Conservation (phyloP, 2,888 invertebrate genomes). For the Sinodicranocentrus sp. region DNA sequence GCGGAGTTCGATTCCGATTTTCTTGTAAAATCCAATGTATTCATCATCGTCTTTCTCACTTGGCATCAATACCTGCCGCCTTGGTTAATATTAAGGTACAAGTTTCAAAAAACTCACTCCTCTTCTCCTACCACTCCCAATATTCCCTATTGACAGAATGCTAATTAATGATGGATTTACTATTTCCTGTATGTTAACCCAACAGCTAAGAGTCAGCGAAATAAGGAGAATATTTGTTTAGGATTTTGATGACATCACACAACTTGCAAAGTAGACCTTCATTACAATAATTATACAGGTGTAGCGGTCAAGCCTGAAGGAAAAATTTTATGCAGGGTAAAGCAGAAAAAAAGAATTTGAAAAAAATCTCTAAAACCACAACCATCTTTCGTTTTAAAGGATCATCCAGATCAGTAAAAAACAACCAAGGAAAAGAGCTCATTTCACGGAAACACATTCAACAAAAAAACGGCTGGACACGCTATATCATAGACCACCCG, state of each 20-base stretch:
- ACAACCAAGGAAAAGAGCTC: slow-evolving; percentile 5
- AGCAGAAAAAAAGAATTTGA: neutral
- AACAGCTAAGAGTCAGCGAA: neutral
- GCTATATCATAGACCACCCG: slow-evolving; percentile 61
- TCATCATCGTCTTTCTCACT: neutral
- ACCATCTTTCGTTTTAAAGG: neutral
- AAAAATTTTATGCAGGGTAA: neutral
- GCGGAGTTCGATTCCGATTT: neutral
- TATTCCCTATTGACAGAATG: neutral
- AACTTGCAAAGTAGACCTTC: neutral
- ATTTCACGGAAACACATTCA: slow-evolving; percentile 53
- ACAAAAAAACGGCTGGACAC: slow-evolving; percentile 55
- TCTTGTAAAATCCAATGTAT: neutral
- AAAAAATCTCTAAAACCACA: neutral
- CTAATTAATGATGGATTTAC: slow-evolving; percentile 58
- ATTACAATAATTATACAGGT: no score
- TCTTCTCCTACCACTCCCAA: neutral
- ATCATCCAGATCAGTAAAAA: slow-evolving; percentile 30
- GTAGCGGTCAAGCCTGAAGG: no score
- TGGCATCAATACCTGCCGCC: neutral
- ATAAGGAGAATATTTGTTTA: no score
- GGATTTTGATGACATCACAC: neutral
- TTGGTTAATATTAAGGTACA: neutral
- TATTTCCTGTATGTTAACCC: slow-evolving; percentile 40
- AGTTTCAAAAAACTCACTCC: no score